Base-by-base conservation (phyloP, 2,797 vertebrate species). In the Molossus molossus region DNA sequence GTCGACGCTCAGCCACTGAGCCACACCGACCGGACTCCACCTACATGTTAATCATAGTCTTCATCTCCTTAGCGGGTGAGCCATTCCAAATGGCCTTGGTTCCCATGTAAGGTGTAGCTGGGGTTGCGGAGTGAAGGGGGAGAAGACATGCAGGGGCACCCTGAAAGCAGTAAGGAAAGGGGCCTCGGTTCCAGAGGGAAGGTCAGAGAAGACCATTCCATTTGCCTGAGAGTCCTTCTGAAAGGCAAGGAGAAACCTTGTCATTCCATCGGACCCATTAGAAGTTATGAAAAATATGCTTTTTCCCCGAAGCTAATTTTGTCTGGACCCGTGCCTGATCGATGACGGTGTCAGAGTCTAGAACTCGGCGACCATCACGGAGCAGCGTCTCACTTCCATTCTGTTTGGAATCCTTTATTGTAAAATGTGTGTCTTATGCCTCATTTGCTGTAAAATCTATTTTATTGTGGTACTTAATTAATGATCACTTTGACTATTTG, bases 381-480 rank as follows among this genome's bases (percentile, higher is more conserved):
- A 95, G 60, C 70, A 94, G 53, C 86, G 94, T 96, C 97, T 94
- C 95, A 79, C 86, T 96, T 97, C 77, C 80, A 87, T 97, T 97
- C 95, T 97, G 6, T 96, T 97, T 98, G 96, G 87, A 98, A 96
- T 91, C 53, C 50, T 95, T 97, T 94, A 85, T 97, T 90, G 80
- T 96, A 95, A 98, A 98, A 98, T 97, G 92, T 13, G 1, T 96
- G 90, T 82, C 96, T 98, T 97, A 97, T 97, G 97, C 97, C 94
- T 98, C 97, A 98, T 98, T 98, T 98, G 64, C 92, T 96, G 11
- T 92, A 98, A 98, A 98, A 98, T 97, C 95, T 97, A 96, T 98
- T 98, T 98, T 97, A 97, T 97, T 98, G 72, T 97, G 90, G 89
- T 92, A 83, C 92, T 98, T 98, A 98, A 98, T 98, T 98, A 98